These are phyloP conservation scores for Fissipunctia ypsillon DNA, from an alignment of 2,888 invertebrate species.

Conservation along the genomic window DNA sequence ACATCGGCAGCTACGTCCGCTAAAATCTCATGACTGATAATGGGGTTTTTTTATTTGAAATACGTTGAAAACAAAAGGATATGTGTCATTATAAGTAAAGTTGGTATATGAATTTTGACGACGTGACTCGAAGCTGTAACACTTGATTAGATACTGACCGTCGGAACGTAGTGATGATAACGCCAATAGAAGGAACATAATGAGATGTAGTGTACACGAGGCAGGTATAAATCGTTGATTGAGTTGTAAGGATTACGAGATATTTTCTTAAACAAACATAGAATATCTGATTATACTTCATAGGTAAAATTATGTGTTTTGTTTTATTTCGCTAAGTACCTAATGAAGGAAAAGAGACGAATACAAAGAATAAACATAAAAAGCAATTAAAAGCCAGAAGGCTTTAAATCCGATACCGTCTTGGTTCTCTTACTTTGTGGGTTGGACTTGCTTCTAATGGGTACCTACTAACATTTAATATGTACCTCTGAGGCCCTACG, in stretches of 20 bases:
- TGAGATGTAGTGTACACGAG: background rate
- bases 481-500: no score
- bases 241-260: background rate
- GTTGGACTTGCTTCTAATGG: background rate
- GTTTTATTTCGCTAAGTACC: conserved; percentile 2
- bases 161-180: background rate
- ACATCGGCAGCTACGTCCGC: conserved; percentile 85
- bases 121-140: conserved; percentile 1
- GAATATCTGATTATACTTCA: background rate
- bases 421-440: background rate
- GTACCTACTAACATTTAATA: background rate
- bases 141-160: background rate
- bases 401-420: background rate
- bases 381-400: background rate
- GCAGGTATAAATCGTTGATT: background rate
- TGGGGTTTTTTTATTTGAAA: background rate
- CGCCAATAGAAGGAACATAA: background rate
- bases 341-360: background rate
- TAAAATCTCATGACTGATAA: conserved; percentile 4
- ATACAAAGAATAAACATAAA: no score
- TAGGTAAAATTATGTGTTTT: background rate
- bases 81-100: background rate
- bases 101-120: background rate
- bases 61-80: background rate
- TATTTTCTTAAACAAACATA: background rate